Base-by-base conservation (phyloP, 2,888 invertebrate genomes). In the Aquatica leii region DNA sequence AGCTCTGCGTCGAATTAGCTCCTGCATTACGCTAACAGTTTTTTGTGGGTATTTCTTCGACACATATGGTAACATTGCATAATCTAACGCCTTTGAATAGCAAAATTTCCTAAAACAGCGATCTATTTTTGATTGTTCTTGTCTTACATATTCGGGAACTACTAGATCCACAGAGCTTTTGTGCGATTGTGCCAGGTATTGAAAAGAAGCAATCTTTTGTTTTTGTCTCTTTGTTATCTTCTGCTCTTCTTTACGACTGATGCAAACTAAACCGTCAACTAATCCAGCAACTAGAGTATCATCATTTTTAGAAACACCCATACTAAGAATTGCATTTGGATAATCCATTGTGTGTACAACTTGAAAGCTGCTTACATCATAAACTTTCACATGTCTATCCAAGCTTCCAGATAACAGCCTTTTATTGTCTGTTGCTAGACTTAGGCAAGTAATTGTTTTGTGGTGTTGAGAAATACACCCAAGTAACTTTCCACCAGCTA, bases 331-430 rank as follows among this genome's bases (percentile, higher is more conserved):
- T 11, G 96, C 90, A 81, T 96, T 95, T 0, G 97, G 93, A 79
- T 93, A 97, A 78, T 93, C 92, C 60, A 97, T 84, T 8, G 93
- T 94, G 75, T 97, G 94, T 0, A 97, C 91, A 1, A 90, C 88
- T 83, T 93, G 91, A 79, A 94, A 97, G 1, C 91, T 91, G 24
- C 90, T 86, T 24, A 94, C 86, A 78, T 97, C 97, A 81, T 95
- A 96, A 69, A 98, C 88, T 83, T 97, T 97, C 0, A 97, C 92
- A 82, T 96, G 95, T 67, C 94, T 89, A 80, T 99, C 98, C 59
- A 98, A 84, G 1, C 96, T 94, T 0, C 92, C 95, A 0, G 97
- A 96, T 72, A 98, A 81, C 15, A 98, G 84, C 74, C 94, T 87
- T 68, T 89, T 91, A 18, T 92, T 92, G 76, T 93, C 89, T 43